These are phyloP conservation scores for Megaceryle torquata DNA, from an alignment of 2,113 vertebrate genomes.

Conservation along the genomic window DNA sequence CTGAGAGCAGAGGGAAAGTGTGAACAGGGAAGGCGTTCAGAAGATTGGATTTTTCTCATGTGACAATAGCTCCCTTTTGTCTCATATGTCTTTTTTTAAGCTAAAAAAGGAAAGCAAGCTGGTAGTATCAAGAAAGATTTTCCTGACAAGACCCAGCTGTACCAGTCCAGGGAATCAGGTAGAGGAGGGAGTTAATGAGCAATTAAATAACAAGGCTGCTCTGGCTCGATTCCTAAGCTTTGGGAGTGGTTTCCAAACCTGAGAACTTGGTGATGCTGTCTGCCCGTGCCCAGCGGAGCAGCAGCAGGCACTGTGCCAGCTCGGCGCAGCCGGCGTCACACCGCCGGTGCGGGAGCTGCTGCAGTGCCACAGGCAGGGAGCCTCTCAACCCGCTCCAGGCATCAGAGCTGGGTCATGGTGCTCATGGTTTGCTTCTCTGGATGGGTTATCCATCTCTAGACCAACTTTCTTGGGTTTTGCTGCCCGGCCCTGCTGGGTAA, in stretches of 20 bases:
- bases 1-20: neutral
- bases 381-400: neutral
- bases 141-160: neutral
- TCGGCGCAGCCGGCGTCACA: neutral
- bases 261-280: fast-evolving
- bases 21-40: neutral
- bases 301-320: neutral
- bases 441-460: neutral
- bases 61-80: neutral
- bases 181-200: neutral
- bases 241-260: neutral
- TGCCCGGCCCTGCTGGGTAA: neutral
- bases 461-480: fast-evolving
- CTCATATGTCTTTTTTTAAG: neutral
- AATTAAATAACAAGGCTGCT: neutral
- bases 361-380: neutral
- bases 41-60: neutral
- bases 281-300: neutral
- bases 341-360: neutral
- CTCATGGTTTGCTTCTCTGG: neutral
- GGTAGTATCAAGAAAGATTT: neutral
- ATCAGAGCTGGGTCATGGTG: fast-evolving
- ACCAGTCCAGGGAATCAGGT: neutral
- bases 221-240: neutral
- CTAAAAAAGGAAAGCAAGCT: neutral